Conservation (phyloP, 2,888 invertebrate genomes). For the Ganaspis brasiliensis region DNA sequence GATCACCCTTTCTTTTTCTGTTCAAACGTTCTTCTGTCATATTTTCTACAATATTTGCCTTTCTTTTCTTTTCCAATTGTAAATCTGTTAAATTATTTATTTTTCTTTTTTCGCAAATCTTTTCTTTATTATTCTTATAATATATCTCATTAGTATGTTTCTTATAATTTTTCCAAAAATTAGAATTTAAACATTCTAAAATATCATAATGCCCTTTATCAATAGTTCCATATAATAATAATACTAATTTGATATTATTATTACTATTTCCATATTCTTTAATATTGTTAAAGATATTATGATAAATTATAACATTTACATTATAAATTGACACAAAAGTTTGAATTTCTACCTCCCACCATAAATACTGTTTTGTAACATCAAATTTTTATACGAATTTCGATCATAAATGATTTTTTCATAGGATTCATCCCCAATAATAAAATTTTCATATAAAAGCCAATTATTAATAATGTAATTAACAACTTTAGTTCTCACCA, state of each 20-base stretch:
- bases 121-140: no score
- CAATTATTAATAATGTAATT: not conserved
- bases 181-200: constrained; percentile 2
- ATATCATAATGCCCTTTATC: constrained; percentile 42
- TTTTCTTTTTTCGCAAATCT: no score
- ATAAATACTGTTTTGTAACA: constrained; percentile 3
- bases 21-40: not conserved
- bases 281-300: not conserved
- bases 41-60: not conserved
- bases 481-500: no score
- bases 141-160: not conserved
- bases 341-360: constrained; percentile 27
- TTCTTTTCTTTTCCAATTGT: not conserved
- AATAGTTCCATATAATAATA: constrained; percentile 1
- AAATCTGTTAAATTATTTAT: not conserved
- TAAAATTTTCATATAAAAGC: constrained; percentile 8
- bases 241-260: not conserved
- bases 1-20: constrained; percentile 11
- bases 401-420: not conserved
- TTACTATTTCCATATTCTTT: constrained; percentile 24
- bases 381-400: not conserved
- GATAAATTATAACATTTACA: constrained; percentile 20
- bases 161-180: not conserved
- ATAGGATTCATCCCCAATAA: not conserved
- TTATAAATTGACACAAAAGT: constrained; percentile 23